Evolutionary conservation across 2,113 vertebrate genomes (phyloP), one percentile per base, ranked within the genome.

Genomic region (Strigops habroptila): DNA sequence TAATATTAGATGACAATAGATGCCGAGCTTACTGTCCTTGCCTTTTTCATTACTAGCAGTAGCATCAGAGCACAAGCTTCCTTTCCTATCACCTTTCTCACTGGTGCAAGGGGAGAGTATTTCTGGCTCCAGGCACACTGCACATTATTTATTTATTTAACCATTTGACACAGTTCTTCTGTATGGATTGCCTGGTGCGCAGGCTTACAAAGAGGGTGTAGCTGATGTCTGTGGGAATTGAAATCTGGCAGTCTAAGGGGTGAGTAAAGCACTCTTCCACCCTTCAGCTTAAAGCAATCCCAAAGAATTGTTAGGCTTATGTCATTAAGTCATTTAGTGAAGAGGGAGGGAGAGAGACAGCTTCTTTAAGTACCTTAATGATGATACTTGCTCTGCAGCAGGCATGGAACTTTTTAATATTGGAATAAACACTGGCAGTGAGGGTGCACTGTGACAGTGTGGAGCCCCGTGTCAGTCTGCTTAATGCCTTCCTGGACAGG

Each of bases 61-160:
- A 90, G 35, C 82, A 89, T 49, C 71, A 80, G 51, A 91, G 76
- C 68, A 74, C 63, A 91, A 51, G 51, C 14, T 15, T 62, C 73
- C 70, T 94, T 82, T 71, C 49, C 63, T n/a, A 33, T 46, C 39
- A 30, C 68, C 41, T 79, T 19, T 18, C 70, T 55, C 49, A 27
- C 14, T 57, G 48, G 75, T 69, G 13, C 44, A 90, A 74, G 84
- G 31, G 59, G 30, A 84, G 53, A 90, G 63, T 31, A 75, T 44
- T 93, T 95, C 85, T 96, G 93, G 79, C 91, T 93, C 10, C 31
- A 53, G 82, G 93, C 82, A 76, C 63, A 46, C 37, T 27, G 60
- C 41, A 80, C n/a, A 46, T 85, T 71, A 93, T 49, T 95, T 88
- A 94, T 90, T 88, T 89, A 62, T 82, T 85, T 84, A 85, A 37